These are phyloP conservation scores for Ellobium chinense DNA, from an alignment of 2,888 invertebrate genomes.

Conservation along the genomic window DNA sequence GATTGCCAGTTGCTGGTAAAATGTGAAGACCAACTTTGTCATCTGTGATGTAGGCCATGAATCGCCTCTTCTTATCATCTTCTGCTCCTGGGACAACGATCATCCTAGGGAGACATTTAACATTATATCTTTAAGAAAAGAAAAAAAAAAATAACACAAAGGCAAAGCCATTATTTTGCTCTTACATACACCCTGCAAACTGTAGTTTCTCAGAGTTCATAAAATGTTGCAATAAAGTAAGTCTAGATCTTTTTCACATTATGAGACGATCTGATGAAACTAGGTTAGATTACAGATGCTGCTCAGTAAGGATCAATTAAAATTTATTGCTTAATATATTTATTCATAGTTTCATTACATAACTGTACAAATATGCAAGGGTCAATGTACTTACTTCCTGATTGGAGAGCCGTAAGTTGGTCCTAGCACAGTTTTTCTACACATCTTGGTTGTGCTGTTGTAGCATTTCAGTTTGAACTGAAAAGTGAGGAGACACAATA, in stretches of 20 bases:
- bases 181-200: not conserved
- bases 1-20: slow-evolving; percentile 87
- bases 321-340: no score
- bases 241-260: not conserved
- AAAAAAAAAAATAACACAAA: no score
- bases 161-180: no score
- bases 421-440: slow-evolving; percentile 84
- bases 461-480: slow-evolving; percentile 86
- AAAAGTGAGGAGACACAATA: no score
- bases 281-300: no score
- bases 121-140: not conserved
- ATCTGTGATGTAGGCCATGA: slow-evolving; percentile 84
- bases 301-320: no score
- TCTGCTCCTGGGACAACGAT: slow-evolving; percentile 70
- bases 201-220: not conserved
- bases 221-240: not conserved
- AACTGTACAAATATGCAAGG: no score
- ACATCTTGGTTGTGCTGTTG: slow-evolving; percentile 84
- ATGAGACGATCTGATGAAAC: not conserved
- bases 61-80: slow-evolving; percentile 74
- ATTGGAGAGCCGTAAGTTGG: slow-evolving; percentile 86
- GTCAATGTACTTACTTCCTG: slow-evolving; percentile 67
- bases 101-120: slow-evolving; percentile 59
- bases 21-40: slow-evolving; percentile 86
- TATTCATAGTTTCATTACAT: no score